Conservation (phyloP, 1,140 invertebrate genomes). For the Bombus haemorrhoidalis region DNA sequence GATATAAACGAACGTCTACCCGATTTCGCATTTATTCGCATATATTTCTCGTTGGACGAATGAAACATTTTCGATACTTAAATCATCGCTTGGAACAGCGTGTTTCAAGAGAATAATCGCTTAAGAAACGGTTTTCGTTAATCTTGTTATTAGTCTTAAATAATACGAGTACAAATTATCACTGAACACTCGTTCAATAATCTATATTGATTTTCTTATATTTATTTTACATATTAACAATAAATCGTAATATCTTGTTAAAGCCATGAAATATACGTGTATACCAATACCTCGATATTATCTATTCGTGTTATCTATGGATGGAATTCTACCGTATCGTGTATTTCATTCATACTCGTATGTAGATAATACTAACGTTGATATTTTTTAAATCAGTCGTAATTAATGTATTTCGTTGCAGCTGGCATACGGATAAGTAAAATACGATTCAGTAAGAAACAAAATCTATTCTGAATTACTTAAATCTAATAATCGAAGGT, state of each 20-base stretch:
- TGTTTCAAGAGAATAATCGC: not conserved
- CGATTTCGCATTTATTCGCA: constrained; percentile 50
- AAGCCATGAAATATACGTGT: constrained; percentile 11
- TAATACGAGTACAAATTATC: constrained; percentile 1
- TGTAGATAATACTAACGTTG: constrained; percentile 6
- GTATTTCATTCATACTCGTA: constrained; percentile 38
- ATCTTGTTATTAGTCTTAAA: not conserved
- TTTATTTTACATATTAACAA: constrained; percentile 58
- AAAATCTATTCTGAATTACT: not conserved
- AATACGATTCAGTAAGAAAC: not conserved
- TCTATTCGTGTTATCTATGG: constrained; percentile 27
- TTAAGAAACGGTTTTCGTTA: too few species aligned
- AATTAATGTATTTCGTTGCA: constrained; percentile 32
- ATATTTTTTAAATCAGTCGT: constrained; percentile 8
- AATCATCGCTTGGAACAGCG: not conserved
- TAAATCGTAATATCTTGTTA: constrained; percentile 37
- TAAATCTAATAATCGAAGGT: not conserved
- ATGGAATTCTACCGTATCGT: constrained; percentile 62
- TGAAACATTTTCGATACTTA: not conserved
- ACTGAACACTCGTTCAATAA: constrained; percentile 39
- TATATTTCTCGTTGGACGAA: constrained; percentile 49
- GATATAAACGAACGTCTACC: constrained; percentile 10
- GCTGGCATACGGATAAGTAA: not conserved
- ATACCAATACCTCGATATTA: not conserved
- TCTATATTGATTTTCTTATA: constrained; percentile 51